These are phyloP conservation scores for Etheostoma perlongum DNA, from an alignment of 2,797 vertebrate genomes.

Conservation along the genomic window DNA sequence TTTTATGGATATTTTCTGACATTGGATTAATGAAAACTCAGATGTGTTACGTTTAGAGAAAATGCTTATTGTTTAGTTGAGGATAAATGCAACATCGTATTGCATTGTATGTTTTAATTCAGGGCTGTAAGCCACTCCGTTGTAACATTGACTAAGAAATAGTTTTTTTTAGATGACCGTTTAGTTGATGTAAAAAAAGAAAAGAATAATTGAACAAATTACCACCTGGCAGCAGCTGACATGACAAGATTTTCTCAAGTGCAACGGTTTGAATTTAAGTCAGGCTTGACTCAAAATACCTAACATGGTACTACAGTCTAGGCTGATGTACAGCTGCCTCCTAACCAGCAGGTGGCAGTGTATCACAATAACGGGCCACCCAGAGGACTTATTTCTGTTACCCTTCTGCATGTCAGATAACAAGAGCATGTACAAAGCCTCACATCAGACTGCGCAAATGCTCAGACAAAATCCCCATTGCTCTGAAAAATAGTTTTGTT, in stretches of 20 bases:
- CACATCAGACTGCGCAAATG: not conserved
- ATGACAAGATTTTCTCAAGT: not conserved
- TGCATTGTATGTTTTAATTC: slow-evolving; percentile 9
- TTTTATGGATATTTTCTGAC: slow-evolving; percentile 4
- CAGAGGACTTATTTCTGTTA: slow-evolving; percentile 13
- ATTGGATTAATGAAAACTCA: slow-evolving; percentile 3
- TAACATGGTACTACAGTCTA: not conserved
- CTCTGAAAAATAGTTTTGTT: slow-evolving; percentile 18
- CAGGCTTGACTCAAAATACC: not conserved
- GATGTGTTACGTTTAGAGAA: slow-evolving; percentile 18
- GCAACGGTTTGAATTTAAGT: not conserved
- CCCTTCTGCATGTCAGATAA: slow-evolving; percentile 23
- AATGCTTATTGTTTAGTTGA: not conserved
- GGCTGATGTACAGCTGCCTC: slow-evolving; percentile 41
- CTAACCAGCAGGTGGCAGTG: slow-evolving; percentile 72
- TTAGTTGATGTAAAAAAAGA: not conserved
- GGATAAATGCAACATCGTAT: not conserved
- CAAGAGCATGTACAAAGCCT: slow-evolving; percentile 6
- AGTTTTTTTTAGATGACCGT: not conserved
- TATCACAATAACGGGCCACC: slow-evolving; percentile 30
- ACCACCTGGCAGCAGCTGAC: not conserved
- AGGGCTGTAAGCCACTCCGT: not conserved
- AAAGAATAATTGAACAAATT: no score
- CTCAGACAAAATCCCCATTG: not conserved
- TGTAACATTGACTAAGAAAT: not conserved